These are phyloP conservation scores for Poeciliopsis occidentalis DNA, from an alignment of 2,113 vertebrate species.

Conservation along the genomic window DNA sequence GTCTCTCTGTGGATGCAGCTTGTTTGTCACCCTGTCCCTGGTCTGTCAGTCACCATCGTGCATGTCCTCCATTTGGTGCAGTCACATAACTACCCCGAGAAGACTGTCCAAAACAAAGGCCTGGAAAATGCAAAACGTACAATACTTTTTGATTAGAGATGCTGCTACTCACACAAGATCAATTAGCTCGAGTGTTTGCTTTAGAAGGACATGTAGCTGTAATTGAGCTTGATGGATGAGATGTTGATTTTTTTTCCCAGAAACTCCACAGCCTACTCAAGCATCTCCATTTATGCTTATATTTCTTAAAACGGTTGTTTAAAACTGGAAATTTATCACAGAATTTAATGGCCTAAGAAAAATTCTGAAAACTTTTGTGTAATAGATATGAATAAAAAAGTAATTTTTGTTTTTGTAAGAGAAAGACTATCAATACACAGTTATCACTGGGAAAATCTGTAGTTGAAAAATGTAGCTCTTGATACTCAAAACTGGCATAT, in stretches of 20 bases:
- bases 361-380: too few species aligned
- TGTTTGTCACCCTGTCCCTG: constrained; percentile 72
- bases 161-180: constrained; percentile 39
- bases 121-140: constrained; percentile 45
- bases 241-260: neutral
- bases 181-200: constrained; percentile 23
- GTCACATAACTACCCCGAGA: constrained; percentile 32
- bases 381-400: neutral
- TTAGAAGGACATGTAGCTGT: constrained; percentile 2
- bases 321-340: neutral
- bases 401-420: neutral
- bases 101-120: constrained; percentile 41
- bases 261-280: neutral
- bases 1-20: constrained; percentile 51
- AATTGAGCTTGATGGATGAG: constrained; percentile 5
- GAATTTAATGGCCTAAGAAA: neutral
- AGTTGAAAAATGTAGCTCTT: too few species aligned
- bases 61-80: constrained; percentile 48
- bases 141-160: constrained; percentile 51
- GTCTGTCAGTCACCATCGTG: constrained; percentile 67
- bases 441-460: too few species aligned
- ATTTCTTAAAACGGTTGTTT: neutral
- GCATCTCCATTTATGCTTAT: neutral
- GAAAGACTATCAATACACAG: too few species aligned
- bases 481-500: too few species aligned